These are phyloP conservation scores for Sinocyclocheilus anshuiensis DNA, from an alignment of 2,113 vertebrate genomes.

Conservation along the genomic window DNA sequence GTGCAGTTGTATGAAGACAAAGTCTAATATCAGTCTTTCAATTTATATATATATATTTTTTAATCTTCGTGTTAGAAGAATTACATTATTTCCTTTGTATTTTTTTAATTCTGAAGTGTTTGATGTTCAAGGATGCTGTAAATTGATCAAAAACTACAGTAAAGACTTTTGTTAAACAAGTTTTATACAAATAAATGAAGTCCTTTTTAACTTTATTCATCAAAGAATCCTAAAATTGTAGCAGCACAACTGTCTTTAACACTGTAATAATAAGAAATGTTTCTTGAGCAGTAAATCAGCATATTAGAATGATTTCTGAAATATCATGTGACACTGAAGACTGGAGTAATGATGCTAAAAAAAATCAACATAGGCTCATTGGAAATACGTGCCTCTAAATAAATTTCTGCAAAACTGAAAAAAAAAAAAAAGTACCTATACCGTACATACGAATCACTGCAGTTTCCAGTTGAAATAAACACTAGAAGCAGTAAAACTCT, in stretches of 20 bases:
- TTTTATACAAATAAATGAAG: not conserved
- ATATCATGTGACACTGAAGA: not conserved
- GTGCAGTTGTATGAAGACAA: too few relatives aligned
- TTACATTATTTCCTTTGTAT: not conserved
- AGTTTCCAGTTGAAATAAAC: too few relatives aligned
- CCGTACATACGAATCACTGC: too few relatives aligned
- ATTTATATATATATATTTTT: not conserved
- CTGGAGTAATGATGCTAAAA: too few relatives aligned
- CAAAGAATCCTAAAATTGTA: not conserved
- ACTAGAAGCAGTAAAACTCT: too few relatives aligned
- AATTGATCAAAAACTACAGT: not conserved
- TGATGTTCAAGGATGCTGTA: too few relatives aligned
- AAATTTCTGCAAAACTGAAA: too few relatives aligned
- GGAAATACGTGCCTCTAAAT: too few relatives aligned
- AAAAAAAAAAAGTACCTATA: too few relatives aligned
- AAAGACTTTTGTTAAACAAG: not conserved
- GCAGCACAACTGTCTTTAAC: not conserved
- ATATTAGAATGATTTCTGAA: not conserved
- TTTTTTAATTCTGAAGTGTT: not conserved
- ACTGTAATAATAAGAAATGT: not conserved
- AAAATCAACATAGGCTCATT: too few relatives aligned
- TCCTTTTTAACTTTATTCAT: not conserved
- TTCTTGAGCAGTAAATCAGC: not conserved
- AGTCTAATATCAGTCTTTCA: not conserved
- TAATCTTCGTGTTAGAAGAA: not conserved